Evolutionary conservation across 2,797 vertebrate genomes (phyloP), one percentile per base, ranked within the genome.

Genomic region (Mormyrops attenuatus): DNA sequence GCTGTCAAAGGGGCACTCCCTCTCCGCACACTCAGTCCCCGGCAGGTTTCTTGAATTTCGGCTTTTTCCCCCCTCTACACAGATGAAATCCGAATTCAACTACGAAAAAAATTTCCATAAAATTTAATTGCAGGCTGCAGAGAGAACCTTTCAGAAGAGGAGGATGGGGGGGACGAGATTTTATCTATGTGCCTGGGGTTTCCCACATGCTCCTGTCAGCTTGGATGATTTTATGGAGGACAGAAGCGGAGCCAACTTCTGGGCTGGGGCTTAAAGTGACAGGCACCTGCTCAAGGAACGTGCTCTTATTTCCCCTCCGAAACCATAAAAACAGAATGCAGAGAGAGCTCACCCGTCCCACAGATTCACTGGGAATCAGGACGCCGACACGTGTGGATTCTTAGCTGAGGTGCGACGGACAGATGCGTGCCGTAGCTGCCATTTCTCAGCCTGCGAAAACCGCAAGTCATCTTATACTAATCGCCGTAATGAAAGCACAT

Each of bases 381-480:
- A 41, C 38, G 7, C 41, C 15, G 9, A 38, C 47, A 26, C 30
- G 9, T 17, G 69, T 52, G 22, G 41, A 55, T 84, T 52, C 57
- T 89, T 47, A 66, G 47, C 82, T 89, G 82, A 66, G 88, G 80
- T 44, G 53, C 34, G 20, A 41, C 60, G 50, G 49, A 86, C 38
- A 85, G 77, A 80, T 69, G 60, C 50, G 89, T n/a, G 17, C 2
- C 2, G 30, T 50, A 20, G 20, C 89, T 52, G 5, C 30, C 50
- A 41, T 53, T 89, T 30, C 60, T 52, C 38, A 22, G 17, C 30
- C 60, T 38, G 13, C 2, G 3, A 50, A 89, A 69, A 66, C 82
- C 44, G 13, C 15, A 86, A 89, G 87, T 89, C 84, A 89, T 86
- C 73, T 87, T 69, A 85, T 34, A 22, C 3, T 89, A 86, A 86